Evolutionary conservation across 2,888 invertebrate genomes (phyloP).

Genomic region (Saturnia pavonia): DNA sequence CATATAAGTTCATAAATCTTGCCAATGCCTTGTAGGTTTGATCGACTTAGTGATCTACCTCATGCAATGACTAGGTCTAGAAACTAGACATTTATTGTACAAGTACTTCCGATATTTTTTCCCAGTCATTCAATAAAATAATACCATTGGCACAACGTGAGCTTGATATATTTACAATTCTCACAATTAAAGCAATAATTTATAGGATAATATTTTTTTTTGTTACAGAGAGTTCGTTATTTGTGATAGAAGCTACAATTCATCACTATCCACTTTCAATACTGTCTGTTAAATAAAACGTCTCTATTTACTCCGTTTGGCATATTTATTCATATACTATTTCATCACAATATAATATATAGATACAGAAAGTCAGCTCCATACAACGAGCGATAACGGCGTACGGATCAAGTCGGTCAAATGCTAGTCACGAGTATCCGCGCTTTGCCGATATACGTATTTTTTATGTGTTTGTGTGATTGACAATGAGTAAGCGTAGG

Average conservation of each 20-base stretch:
- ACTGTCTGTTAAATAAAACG: constrained; percentile 28
- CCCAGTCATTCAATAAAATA: constrained; percentile 23
- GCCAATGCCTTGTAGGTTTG: not conserved
- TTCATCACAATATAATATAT: constrained; percentile 30
- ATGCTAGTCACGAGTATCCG: too few species aligned
- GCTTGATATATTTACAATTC: constrained; percentile 57
- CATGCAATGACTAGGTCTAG: not conserved
- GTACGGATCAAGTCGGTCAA: too few species aligned
- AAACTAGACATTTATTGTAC: not conserved
- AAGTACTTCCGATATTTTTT: constrained; percentile 24
- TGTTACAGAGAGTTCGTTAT: constrained; percentile 15
- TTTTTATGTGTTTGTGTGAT: too few species aligned
- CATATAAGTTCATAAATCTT: not conserved
- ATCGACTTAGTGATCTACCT: not conserved
- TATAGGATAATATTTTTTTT: constrained; percentile 10
- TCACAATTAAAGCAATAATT: constrained; percentile 32
- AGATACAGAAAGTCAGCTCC: too few species aligned
- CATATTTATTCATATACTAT: constrained; percentile 58
- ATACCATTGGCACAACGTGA: constrained; percentile 56
- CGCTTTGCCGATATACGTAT: too few species aligned
- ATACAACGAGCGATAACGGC: too few species aligned
- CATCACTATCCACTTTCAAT: not conserved
- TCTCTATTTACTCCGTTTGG: constrained; percentile 42
- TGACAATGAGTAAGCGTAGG: too few species aligned
- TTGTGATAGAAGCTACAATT: not conserved